phyloP scores from a whole-genome alignment of 2,797 vertebrate genomes.

The Pteropus rufus region DNA sequence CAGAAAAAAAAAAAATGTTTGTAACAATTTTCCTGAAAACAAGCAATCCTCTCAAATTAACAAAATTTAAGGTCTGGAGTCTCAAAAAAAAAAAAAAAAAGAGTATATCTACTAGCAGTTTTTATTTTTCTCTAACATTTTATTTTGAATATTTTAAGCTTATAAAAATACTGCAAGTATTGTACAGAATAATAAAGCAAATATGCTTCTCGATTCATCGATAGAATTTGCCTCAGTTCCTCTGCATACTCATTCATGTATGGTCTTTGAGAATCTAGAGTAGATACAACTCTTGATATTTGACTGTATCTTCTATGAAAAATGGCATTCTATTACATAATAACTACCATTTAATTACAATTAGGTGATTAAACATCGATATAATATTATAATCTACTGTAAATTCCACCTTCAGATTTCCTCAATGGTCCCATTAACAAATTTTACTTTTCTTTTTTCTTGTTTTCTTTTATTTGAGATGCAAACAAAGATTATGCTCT shows the following conservation, averaged over 20 bases:
- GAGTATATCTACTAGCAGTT: not conserved
- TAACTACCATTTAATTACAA: not conserved
- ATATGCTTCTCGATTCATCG: not conserved
- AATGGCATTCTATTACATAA: not conserved
- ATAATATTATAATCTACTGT: not conserved
- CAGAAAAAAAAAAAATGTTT: not conserved
- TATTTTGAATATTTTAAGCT: not conserved
- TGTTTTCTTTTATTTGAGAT: not conserved
- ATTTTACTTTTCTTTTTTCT: not conserved
- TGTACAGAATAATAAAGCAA: not conserved
- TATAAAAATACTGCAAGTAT: not conserved
- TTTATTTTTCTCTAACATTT: not conserved
- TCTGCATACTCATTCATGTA: not conserved
- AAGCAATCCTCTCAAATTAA: not conserved
- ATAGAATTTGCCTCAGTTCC: not conserved
- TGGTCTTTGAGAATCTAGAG: not conserved
- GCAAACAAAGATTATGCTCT: not conserved
- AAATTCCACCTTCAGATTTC: not conserved
- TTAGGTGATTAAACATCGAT: not conserved
- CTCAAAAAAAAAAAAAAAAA: not conserved
- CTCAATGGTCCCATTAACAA: not conserved
- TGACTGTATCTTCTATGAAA: not conserved
- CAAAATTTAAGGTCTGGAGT: not conserved
- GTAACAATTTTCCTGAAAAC: not conserved
- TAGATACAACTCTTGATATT: not conserved